A percentile compares a stretch with the other conserved stretches of the same genome.
These are phyloP conservation scores for Blastobasis adustella DNA, from an alignment of 2,888 invertebrate species.

Conservation along the genomic window DNA sequence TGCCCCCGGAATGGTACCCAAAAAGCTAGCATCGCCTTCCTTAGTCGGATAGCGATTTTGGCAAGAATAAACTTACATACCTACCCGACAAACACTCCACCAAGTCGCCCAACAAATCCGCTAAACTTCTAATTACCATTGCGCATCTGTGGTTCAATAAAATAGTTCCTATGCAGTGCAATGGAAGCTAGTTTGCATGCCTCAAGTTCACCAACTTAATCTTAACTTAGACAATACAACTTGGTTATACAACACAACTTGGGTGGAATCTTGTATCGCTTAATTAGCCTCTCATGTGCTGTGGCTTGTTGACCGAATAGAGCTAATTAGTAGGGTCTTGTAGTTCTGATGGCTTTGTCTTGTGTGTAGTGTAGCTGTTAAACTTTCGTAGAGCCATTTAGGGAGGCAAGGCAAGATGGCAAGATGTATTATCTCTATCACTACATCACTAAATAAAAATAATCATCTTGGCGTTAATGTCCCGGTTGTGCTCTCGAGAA, in stretches of 20 bases:
- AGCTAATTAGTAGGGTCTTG: constrained; percentile 48
- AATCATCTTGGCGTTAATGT: background rate
- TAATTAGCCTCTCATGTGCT: constrained; percentile 42
- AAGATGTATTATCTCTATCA: background rate
- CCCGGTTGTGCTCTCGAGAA: too few relatives aligned
- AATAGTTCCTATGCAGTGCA: background rate
- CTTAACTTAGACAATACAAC: constrained; percentile 42
- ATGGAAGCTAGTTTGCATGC: background rate
- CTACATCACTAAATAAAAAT: background rate
- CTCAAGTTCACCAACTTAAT: constrained; percentile 5
- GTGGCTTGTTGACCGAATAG: constrained; percentile 47
- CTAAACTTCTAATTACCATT: background rate
- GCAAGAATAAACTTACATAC: background rate
- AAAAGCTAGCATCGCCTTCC: too few relatives aligned
- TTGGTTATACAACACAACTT: constrained; percentile 41
- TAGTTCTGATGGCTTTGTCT: constrained; percentile 6
- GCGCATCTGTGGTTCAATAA: background rate
- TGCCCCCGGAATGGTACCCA: too few relatives aligned
- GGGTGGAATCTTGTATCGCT: constrained; percentile 36
- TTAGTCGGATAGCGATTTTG: background rate
- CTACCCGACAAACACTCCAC: background rate
- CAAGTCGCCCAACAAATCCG: background rate
- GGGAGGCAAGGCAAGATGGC: background rate
- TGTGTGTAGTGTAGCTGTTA: constrained; percentile 5
- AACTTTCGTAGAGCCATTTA: background rate